Conservation (phyloP, 2,113 vertebrate species). For the Pseudorhombus dupliciocellatus region DNA sequence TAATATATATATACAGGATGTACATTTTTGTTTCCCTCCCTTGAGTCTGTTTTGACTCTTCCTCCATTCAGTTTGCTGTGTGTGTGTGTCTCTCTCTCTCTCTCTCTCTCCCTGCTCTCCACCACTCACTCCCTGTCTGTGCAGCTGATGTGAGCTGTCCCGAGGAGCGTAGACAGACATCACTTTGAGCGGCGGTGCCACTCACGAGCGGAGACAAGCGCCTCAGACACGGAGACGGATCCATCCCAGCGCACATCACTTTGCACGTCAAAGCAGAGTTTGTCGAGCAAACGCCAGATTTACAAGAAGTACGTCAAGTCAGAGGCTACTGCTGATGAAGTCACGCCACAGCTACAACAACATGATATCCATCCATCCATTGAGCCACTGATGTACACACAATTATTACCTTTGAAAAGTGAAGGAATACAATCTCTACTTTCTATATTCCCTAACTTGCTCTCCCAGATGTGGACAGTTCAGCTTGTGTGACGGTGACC, state of each 20-base stretch:
- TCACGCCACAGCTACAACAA: too few relatives aligned
- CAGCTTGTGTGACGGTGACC: background rate
- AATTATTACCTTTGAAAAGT: background rate
- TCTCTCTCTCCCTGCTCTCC: slow-evolving; percentile 26
- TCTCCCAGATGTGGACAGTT: background rate
- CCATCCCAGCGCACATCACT: too few relatives aligned
- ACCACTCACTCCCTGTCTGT: background rate
- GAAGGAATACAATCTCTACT: background rate
- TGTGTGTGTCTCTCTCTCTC: too few relatives aligned
- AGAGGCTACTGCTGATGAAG: too few relatives aligned
- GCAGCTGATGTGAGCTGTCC: slow-evolving; percentile 9
- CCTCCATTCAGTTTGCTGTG: slow-evolving; percentile 20
- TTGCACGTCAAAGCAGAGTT: too few relatives aligned
- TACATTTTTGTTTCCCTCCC: background rate
- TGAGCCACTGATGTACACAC: too few relatives aligned
- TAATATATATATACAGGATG: too few relatives aligned
- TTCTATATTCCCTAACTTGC: background rate
- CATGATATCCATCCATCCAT: too few relatives aligned
- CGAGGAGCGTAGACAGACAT: slow-evolving; percentile 5
- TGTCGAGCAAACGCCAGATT: slow-evolving; percentile 23
- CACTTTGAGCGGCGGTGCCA: too few relatives aligned
- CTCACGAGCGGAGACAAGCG: too few relatives aligned
- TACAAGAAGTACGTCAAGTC: slow-evolving; percentile 1
- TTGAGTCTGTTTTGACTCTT: slow-evolving; percentile 25
- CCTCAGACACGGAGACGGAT: too few relatives aligned